Conservation (phyloP, 2,888 invertebrate species). For the Hirudinaria manillensis region DNA sequence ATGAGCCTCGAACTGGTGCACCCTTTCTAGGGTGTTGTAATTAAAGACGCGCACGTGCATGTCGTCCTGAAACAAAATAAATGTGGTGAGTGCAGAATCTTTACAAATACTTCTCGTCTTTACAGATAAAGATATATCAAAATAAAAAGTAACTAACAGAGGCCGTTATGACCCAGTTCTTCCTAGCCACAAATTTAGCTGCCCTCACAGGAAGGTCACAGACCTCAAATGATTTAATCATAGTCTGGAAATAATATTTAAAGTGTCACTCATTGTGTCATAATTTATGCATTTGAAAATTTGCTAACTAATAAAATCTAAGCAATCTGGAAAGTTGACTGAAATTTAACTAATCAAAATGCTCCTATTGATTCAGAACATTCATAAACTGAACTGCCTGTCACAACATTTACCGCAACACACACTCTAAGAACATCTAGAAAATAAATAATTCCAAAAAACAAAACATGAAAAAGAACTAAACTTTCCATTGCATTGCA, state of each 20-base stretch:
- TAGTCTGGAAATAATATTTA: slow-evolving; percentile 38
- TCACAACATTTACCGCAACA: too few species aligned
- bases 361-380: too few species aligned
- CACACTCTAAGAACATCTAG: too few species aligned
- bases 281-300: neutral
- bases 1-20: slow-evolving; percentile 94
- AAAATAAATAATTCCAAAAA: too few species aligned
- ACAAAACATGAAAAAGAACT: too few species aligned
- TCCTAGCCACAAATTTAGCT: slow-evolving; percentile 89
- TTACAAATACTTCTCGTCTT: too few species aligned
- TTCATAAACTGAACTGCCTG: too few species aligned
- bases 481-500: too few species aligned
- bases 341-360: too few species aligned
- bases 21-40: slow-evolving; percentile 93
- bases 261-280: neutral
- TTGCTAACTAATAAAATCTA: neutral
- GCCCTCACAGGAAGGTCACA: slow-evolving; percentile 94
- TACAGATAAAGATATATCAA: too few species aligned
- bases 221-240: slow-evolving; percentile 62
- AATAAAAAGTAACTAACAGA: slow-evolving; percentile 58
- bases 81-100: neutral
- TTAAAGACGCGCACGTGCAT: slow-evolving; percentile 81
- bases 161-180: slow-evolving; percentile 97
- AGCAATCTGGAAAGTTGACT: neutral
- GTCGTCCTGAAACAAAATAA: slow-evolving; percentile 52